Evolutionary conservation across 2,888 invertebrate species (phyloP).

Genomic region (Acanthosepion esculentum): DNA sequence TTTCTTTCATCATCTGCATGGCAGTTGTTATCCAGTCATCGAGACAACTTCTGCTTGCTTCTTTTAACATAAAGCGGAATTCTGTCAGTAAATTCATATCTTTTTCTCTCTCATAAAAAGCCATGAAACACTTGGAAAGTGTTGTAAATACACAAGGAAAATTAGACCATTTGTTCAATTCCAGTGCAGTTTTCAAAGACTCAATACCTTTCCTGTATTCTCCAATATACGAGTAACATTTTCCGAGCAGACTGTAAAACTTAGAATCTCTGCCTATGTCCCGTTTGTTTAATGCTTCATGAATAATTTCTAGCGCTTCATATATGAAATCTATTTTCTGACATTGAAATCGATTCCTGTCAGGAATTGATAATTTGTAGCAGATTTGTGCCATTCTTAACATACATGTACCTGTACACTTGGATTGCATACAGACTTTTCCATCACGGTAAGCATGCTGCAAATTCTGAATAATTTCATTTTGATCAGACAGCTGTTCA

Average conservation of each 20-base stretch:
- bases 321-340: neutral
- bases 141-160: neutral
- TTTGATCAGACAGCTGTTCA: neutral
- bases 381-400: neutral
- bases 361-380: neutral
- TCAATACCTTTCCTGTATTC: neutral
- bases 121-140: neutral
- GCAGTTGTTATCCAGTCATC: neutral
- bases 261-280: neutral
- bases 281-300: neutral
- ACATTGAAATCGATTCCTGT: neutral
- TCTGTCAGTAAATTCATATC: neutral
- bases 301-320: neutral
- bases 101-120: neutral
- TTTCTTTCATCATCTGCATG: neutral
- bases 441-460: neutral
- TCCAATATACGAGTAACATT: neutral
- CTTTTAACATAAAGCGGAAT: neutral
- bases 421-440: neutral
- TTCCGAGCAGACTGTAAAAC: neutral
- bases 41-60: neutral
- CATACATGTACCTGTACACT: neutral
- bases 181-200: neutral
- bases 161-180: neutral
- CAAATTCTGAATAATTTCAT: neutral